Evolutionary conservation across 2,113 vertebrate genomes (phyloP).

Genomic region (Anolis carolinensis): DNA sequence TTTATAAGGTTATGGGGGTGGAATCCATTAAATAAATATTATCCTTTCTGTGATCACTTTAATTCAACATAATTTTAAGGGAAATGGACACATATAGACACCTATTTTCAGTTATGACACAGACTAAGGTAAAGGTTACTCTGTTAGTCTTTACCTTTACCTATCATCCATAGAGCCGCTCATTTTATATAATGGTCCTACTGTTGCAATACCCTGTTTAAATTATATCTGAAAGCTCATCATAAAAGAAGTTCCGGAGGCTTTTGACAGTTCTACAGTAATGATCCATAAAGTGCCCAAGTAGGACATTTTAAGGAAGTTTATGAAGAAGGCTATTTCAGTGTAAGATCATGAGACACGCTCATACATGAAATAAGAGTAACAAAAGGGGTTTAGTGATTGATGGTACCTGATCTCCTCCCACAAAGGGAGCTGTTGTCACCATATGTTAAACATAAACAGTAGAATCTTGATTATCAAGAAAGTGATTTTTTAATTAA

Average conservation of each 20-base stretch:
- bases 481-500: neutral
- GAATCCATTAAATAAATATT: neutral
- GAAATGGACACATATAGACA: neutral
- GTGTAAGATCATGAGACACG: neutral
- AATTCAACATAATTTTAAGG: neutral
- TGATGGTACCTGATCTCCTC: conserved; percentile 3
- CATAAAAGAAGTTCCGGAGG: neutral
- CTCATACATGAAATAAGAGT: neutral
- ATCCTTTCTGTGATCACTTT: neutral
- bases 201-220: neutral
- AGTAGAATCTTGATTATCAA: neutral
- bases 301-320: conserved; percentile 4
- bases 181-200: neutral
- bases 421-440: neutral
- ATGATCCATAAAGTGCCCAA: neutral
- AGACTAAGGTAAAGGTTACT: too few relatives aligned
- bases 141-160: too few relatives aligned
- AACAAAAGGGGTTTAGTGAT: neutral
- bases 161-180: too few relatives aligned
- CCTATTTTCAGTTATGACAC: too few relatives aligned
- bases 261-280: neutral
- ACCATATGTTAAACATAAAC: neutral
- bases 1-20: neutral
- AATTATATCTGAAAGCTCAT: neutral
- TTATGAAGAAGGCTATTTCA: conserved; percentile 1